A percentile compares a stretch with the other conserved stretches of the same genome.
Conservation (phyloP, 1,140 invertebrate genomes). For the Leptestheria dahalacensis region DNA sequence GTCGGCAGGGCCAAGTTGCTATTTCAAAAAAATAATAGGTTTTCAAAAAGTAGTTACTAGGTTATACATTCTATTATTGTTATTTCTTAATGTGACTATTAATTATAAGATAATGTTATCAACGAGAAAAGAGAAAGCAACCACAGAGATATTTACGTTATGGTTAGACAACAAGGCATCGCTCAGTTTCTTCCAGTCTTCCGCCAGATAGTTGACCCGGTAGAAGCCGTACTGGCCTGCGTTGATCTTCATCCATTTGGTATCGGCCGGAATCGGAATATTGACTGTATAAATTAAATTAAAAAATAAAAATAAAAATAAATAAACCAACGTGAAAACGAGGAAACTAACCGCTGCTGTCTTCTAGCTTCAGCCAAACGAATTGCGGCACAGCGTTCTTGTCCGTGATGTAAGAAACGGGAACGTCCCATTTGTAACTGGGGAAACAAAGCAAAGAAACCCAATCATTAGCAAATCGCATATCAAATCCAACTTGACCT, state of each 20-base stretch:
- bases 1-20: slow-evolving; percentile 23
- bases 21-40: slow-evolving; percentile 12
- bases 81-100: no score
- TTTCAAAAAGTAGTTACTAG: not conserved
- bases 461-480: no score
- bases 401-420: slow-evolving; percentile 56
- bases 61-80: no score
- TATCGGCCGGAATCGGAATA: slow-evolving; percentile 26
- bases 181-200: slow-evolving; percentile 48
- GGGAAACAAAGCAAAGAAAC: no score
- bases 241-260: slow-evolving; percentile 74
- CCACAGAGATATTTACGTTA: slow-evolving; percentile 27
- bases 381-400: slow-evolving; percentile 30
- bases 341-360: slow-evolving; percentile 36
- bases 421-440: slow-evolving; percentile 57
- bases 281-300: slow-evolving; percentile 22
- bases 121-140: no score
- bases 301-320: not conserved
- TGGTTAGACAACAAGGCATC: slow-evolving; percentile 36
- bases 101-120: no score
- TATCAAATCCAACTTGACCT: no score
- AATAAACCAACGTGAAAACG: not conserved
- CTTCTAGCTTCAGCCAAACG: slow-evolving; percentile 42
- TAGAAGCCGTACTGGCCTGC: slow-evolving; percentile 72
- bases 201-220: slow-evolving; percentile 58